Base-by-base conservation (phyloP, 64 coral and sea anemone species). In the Porites australiensis region DNA sequence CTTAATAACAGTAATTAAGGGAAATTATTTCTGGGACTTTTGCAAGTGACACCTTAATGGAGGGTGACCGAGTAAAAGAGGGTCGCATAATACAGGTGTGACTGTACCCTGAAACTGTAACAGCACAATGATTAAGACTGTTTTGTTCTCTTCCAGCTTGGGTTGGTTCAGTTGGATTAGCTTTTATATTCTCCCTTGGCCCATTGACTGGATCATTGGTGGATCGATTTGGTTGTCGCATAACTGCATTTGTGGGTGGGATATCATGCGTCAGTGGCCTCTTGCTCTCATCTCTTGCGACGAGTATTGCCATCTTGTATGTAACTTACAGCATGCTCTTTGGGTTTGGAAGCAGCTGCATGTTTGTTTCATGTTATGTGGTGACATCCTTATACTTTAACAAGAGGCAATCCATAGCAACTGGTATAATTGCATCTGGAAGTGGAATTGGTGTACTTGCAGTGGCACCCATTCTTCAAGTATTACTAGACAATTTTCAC, bases 301-400 rank as follows among this genome's bases (percentile, higher is more conserved):
- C 74, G 9, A 70, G 23, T 72, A 65, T 87, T 5, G 47, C 13
- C 1, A 76, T 87, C 58, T 45, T 93, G 59, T 93, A 93, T 75
- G 23, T 78, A 3, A 93, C 91, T 18, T 93, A 87, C 21, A 79
- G 77, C 50, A 37, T 87, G 44, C 18, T 93, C 53, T 93, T 87
- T 73, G 91, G 91, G 63, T 87, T 93, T 60, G 91, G 91, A 13
- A 72, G 58, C 45, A 93, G 91, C 49, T 93, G 82, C 60, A 8
- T 74, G 8, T 78, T 87, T 20, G 65, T 63, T 4, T 87, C 91
- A n/a, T 61, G 71, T 8, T 93, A 77, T 64, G 64, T 93, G 60
- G 82, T 87, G 19, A 64, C 65, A 67, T 87, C 91, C 20, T 55
- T 64, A 14, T 93, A 87, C 64, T 93, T 93, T 59, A 61, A 64